Base-by-base conservation (phyloP, 1,140 invertebrate species). In the Hyposmocoma kahamanoa region DNA sequence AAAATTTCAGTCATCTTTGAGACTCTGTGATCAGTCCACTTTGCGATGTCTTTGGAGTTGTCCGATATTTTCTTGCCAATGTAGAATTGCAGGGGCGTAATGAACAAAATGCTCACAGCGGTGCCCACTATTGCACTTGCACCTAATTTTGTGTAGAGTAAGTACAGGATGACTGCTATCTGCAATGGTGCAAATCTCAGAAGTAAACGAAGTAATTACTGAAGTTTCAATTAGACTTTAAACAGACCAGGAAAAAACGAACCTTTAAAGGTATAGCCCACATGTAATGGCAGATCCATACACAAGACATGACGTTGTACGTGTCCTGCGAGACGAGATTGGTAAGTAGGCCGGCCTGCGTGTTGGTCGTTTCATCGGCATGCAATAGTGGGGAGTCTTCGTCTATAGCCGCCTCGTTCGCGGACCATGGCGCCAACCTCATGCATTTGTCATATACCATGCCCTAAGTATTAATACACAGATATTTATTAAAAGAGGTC, bases 231-330 rank as follows among this genome's bases (percentile, higher is more conserved):
- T 30, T 30, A 30, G 10, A n/a, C 13, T 30, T 30, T 10, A 2
- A 2, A 30, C 28, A 30, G 28, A n/a, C 2, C 13, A n/a, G 10
- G 28, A 30, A 38, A 17, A 34, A 28, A 54, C 67, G 69, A 79
- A 94, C 94, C 90, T 96, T 96, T 19, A 96, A 75, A 18, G 95
- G 95, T 55, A 95, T 93, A 0, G 94, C 92, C 95, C 95, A 96
- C 18, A 92, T 88, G 65, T 95, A 96, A 85, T 96, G 94, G 39
- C 91, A 91, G 62, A 95, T 93, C 90, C 93, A 94, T 68, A 95
- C 92, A 67, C 95, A 91, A 36, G 92, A 91, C 92, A 96, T 94
- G 10, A 96, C 88, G 66, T 95, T 95, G 22, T 90, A 90, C 0
- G 92, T 90, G 76, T 96, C 95, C 63, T 95, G 92, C 3, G 94